These are phyloP conservation scores for Etheostoma nigrum DNA, from an alignment of 2,797 vertebrate species.

Conservation along the genomic window DNA sequence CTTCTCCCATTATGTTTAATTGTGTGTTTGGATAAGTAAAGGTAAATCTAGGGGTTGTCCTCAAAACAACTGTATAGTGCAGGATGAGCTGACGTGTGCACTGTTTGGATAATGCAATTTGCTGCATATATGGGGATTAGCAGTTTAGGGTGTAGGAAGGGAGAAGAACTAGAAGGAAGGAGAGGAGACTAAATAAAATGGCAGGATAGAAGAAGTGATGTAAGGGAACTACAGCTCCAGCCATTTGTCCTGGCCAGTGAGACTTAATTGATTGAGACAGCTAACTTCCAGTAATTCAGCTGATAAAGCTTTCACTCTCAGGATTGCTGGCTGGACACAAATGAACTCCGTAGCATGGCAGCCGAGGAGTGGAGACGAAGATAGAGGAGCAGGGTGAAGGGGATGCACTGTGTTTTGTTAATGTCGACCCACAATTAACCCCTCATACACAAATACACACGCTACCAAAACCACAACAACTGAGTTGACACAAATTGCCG, in stretches of 20 bases:
- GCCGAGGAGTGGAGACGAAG: conserved; percentile 61
- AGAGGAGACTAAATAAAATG: conserved; percentile 55
- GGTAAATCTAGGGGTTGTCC: conserved; percentile 27
- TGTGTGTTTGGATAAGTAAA: conserved; percentile 22
- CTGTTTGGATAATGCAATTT: conserved; percentile 49
- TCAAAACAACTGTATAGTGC: conserved; percentile 2
- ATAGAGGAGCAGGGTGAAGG: conserved; percentile 54
- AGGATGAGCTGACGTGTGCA: not conserved
- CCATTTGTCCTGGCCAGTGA: conserved; percentile 44
- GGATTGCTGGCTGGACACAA: conserved; percentile 80
- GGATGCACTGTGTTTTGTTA: conserved; percentile 73
- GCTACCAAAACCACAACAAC: conserved; percentile 36
- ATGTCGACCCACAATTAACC: conserved; percentile 60
- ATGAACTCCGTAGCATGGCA: conserved; percentile 61
- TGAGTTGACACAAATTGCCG: conserved; percentile 75
- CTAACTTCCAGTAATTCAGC: conserved; percentile 83
- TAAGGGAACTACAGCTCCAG: conserved; percentile 35
- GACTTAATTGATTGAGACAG: conserved; percentile 81
- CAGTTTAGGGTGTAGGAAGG: conserved; percentile 17
- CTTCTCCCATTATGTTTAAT: not conserved
- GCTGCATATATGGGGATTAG: conserved; percentile 55
- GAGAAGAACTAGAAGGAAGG: conserved; percentile 18
- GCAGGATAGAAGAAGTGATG: conserved; percentile 36
- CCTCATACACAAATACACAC: conserved; percentile 14
- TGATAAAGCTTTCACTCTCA: conserved; percentile 81